Conservation (phyloP, 2,888 invertebrate genomes). For the Macaria notata region DNA sequence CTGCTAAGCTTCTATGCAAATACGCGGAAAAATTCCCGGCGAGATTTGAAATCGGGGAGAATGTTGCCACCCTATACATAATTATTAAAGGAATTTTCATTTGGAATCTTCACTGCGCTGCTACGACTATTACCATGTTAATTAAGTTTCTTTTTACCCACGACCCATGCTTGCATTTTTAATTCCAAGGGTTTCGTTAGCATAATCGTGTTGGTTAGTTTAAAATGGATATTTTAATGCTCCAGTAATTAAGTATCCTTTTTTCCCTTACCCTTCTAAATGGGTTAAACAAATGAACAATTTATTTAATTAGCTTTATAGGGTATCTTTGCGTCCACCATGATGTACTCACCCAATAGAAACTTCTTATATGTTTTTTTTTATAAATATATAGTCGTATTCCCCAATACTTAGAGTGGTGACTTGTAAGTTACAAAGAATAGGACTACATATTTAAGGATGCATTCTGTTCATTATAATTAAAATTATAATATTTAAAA, state of each 20-base stretch:
- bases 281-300: no score
- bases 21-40: not conserved
- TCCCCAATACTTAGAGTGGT: no score
- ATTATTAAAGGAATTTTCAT: conserved; percentile 31
- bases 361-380: no score
- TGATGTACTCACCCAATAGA: no score
- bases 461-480: no score
- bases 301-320: no score
- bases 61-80: conserved; percentile 9
- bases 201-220: conserved; percentile 43
- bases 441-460: no score
- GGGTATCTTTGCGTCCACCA: no score
- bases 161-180: conserved; percentile 46
- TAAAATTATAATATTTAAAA: no score
- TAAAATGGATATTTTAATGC: conserved; percentile 21
- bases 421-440: no score
- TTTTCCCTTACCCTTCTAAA: no score
- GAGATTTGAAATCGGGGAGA: conserved; percentile 7
- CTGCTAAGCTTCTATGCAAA: conserved; percentile 1
- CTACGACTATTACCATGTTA: conserved; percentile 50
- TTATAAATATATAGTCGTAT: no score
- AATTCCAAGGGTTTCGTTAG: conserved; percentile 47
- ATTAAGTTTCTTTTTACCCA: conserved; percentile 47
- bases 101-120: conserved; percentile 32
- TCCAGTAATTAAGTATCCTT: not conserved